Evolutionary conservation across 2,888 invertebrate genomes (phyloP).

Genomic region (Cancer borealis): DNA sequence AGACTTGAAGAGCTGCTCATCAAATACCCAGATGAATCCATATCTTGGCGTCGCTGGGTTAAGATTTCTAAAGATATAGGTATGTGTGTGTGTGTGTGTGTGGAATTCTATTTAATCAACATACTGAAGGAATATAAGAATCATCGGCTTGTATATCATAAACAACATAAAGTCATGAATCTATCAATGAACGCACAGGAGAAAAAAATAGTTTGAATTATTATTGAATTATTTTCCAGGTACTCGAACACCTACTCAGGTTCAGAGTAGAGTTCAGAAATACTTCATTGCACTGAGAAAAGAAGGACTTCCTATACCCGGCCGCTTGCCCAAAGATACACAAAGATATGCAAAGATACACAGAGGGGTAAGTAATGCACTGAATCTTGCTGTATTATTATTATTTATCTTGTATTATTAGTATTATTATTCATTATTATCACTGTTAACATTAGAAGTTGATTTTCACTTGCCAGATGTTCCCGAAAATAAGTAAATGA

Average conservation of each 20-base stretch:
- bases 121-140: too few species aligned
- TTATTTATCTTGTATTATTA: not conserved
- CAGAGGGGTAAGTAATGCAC: not conserved
- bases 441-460: too few species aligned
- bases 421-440: too few species aligned
- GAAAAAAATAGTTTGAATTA: too few species aligned
- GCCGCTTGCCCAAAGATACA: slow-evolving; percentile 77
- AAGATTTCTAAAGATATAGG: slow-evolving; percentile 91
- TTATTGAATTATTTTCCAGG: slow-evolving; percentile 80
- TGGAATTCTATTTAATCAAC: too few species aligned
- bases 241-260: slow-evolving; percentile 92
- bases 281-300: slow-evolving; percentile 93
- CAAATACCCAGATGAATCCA: slow-evolving; percentile 91
- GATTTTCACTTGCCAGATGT: too few species aligned
- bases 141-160: too few species aligned
- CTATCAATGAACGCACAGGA: too few species aligned
- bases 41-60: slow-evolving; percentile 90
- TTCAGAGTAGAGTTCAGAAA: slow-evolving; percentile 93
- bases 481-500: too few species aligned
- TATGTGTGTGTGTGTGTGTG: slow-evolving; percentile 47
- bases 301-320: slow-evolving; percentile 91
- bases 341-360: too few species aligned
- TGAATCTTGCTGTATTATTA: too few species aligned
- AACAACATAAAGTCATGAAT: too few species aligned
- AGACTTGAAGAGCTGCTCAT: slow-evolving; percentile 90